Conservation (phyloP, 2,888 invertebrate genomes). For the Drosophila hawaiiensis region DNA sequence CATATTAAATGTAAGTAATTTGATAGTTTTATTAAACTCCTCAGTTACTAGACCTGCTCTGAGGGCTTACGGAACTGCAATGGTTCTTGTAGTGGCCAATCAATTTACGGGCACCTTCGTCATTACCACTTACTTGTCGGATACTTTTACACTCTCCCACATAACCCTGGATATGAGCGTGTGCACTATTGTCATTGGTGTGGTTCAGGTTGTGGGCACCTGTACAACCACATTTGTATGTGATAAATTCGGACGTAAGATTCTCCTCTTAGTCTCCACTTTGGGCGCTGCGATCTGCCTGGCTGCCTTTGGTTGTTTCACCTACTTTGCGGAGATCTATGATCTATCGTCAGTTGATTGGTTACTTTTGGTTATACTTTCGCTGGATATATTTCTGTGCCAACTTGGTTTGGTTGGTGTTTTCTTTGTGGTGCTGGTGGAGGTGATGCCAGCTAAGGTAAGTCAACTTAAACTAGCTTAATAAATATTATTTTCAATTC, state of each 20-base stretch:
- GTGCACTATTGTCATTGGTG: constrained; percentile 79
- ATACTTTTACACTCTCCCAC: constrained; percentile 69
- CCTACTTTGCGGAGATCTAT: constrained; percentile 40
- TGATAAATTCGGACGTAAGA: constrained; percentile 73
- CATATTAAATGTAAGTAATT: no score
- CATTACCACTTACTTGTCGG: constrained; percentile 75
- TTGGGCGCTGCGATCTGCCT: constrained; percentile 65
- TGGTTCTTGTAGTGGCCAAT: constrained; percentile 59
- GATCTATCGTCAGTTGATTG: constrained; percentile 53
- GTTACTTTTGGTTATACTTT: constrained; percentile 71
- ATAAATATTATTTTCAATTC: neutral
- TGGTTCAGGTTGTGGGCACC: constrained; percentile 77
- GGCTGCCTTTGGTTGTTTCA: constrained; percentile 64
- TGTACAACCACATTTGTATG: constrained; percentile 66
- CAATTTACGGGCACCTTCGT: constrained; percentile 73
- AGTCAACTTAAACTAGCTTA: neutral
- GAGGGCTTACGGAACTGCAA: constrained; percentile 61
- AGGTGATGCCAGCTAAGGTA: constrained; percentile 80
- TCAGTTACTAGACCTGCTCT: constrained; percentile 64
- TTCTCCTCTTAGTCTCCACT: constrained; percentile 73
- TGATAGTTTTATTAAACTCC: rapidly evolving
- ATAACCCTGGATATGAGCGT: constrained; percentile 69
- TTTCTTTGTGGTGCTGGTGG: constrained; percentile 76
- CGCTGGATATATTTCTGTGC: constrained; percentile 69
- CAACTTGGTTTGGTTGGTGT: constrained; percentile 76